phyloP scores from a whole-genome alignment of 2,888 invertebrate species.

The Idaea biselata region DNA sequence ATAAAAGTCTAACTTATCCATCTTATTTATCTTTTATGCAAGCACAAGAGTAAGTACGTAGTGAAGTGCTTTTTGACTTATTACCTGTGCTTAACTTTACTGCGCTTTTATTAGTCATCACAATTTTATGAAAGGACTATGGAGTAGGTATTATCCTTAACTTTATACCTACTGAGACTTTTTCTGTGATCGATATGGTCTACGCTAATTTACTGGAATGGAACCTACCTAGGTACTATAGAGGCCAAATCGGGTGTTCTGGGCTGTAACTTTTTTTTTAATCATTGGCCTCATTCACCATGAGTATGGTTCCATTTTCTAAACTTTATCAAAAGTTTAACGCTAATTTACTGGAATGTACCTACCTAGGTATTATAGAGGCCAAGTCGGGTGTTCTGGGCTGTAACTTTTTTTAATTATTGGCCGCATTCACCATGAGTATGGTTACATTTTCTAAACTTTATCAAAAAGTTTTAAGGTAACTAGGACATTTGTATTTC shows the following conservation, averaged over 20 bases:
- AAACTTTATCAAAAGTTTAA: neutral
- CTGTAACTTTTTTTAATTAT: too few relatives aligned
- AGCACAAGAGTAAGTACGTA: neutral
- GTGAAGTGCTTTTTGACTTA: neutral
- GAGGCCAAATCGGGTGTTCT: too few relatives aligned
- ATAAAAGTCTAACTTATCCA: neutral
- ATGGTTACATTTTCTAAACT: too few relatives aligned
- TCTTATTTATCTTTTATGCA: neutral
- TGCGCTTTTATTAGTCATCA: neutral
- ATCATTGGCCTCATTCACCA: too few relatives aligned
- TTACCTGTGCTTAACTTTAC: neutral
- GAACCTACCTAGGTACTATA: too few relatives aligned
- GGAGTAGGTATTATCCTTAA: neutral
- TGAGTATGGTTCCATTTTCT: too few relatives aligned
- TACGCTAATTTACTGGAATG: neutral
- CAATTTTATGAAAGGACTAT: neutral
- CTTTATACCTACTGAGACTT: neutral
- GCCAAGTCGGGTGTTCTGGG: too few relatives aligned
- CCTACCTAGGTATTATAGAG: too few relatives aligned
- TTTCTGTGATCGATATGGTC: neutral
- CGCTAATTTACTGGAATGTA: neutral
- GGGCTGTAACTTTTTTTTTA: too few relatives aligned
- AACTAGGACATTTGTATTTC: too few relatives aligned
- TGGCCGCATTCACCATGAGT: too few relatives aligned
- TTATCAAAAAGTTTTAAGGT: too few relatives aligned